Base-by-base conservation (phyloP, 2,797 vertebrate genomes). In the Oreortyx pictus region DNA sequence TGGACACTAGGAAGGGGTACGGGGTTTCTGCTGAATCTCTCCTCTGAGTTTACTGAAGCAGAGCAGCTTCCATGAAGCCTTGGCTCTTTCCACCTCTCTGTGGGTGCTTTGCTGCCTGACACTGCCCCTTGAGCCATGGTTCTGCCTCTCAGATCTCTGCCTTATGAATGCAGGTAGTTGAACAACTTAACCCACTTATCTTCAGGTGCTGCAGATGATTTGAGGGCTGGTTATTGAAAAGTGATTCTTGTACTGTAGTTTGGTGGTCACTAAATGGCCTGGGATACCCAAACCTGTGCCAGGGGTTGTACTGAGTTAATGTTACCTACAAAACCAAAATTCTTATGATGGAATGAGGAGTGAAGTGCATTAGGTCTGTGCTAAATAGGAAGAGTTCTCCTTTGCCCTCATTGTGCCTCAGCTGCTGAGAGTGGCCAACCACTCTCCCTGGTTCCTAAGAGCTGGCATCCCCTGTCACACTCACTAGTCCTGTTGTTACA, bases 381-480 rank as follows among this genome's bases (percentile, higher is more conserved):
- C 27, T 73, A 35, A 81, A 46, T 3, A 54, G 22, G 12, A 62
- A 89, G 35, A 18, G 3, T 4, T 86, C 22, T 49, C 24, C 68
- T 71, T 78, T 78, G 18, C 19, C 14, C 11, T 33, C 24, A 64
- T 10, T 77, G 39, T 20, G 8, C 33, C 22, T 67, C 2, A 2
- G 67, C 84, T 86, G 81, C 44, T 60, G 39, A 64, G 49, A 9
- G 7, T 3, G 1, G 6, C 41, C 60, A 47, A 18, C 31, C 50
- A 39, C 20, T 46, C 27, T n/a, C 46, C 50, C n/a, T 44, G 9
- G 31, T 61, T 61, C 46, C 16, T 9, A 41, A 18, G 14, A 17
- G 2, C 41, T 70, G 76, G 7, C 6, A 5, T 23, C 4, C 31
- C 47, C 35, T 33, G 54, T 2, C 9, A 7, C 0, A 4, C 47